Conservation (phyloP, 2,113 vertebrate species). For the Macroglossus sobrinus region DNA sequence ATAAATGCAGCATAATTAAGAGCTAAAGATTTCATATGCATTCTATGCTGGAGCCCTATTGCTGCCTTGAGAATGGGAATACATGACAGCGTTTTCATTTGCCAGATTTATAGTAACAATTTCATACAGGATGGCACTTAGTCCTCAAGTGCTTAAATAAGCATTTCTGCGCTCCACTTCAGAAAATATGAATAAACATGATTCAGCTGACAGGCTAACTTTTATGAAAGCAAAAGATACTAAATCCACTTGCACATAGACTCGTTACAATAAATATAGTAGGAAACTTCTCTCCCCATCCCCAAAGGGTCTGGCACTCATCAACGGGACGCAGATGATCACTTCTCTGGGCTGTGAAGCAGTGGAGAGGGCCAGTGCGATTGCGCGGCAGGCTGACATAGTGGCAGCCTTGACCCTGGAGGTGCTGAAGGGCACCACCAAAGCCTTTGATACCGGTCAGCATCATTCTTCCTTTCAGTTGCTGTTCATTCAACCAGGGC, state of each 20-base stretch:
- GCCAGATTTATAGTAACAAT: not conserved
- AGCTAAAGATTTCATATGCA: not conserved
- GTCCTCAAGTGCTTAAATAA: not conserved
- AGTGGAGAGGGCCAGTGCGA: conserved; percentile 92
- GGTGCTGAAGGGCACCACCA: conserved; percentile 97
- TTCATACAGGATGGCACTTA: not conserved
- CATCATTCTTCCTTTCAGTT: not conserved
- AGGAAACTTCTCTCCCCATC: not conserved
- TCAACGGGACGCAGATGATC: conserved; percentile 99
- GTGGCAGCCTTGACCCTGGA: conserved; percentile 96
- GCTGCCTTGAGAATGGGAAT: not conserved
- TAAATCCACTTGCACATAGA: not conserved
- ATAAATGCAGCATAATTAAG: not conserved
- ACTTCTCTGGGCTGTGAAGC: conserved; percentile 97
- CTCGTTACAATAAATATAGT: not conserved
- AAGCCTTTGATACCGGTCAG: conserved; percentile 97
- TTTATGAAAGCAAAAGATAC: not conserved
- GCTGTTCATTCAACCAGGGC: not conserved
- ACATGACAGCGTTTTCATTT: not conserved
- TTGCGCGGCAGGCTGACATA: conserved; percentile 95
- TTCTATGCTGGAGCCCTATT: not conserved
- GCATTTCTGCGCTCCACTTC: not conserved
- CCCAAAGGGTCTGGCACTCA: conserved; percentile 94
- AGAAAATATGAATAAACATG: not conserved
- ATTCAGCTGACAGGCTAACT: not conserved